Base-by-base conservation (phyloP, 2,888 invertebrate species). In the Prosopocoilus inquinatus region DNA sequence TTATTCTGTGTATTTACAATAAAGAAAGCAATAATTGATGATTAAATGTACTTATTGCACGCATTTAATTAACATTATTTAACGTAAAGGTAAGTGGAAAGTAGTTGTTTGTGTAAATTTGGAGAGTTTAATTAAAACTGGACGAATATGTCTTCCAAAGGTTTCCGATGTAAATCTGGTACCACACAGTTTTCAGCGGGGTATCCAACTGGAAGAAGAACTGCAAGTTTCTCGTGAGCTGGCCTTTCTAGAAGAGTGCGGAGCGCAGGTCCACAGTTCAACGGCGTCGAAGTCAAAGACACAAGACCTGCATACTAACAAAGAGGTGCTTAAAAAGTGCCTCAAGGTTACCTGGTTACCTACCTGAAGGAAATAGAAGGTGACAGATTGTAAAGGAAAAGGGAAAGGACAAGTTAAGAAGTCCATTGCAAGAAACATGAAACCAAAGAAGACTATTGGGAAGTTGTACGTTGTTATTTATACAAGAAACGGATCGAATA, bases 231-330 rank as follows among this genome's bases (percentile, higher is more conserved):
- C 74, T 96, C 96, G 67, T 89, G 87, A 0, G 72, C 66, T 0
- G 95, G 95, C 48, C 96, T 81, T n/a, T 82, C 80, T 1, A 96
- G 81, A 4, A 96, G 80, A 13, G 78, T 76, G 9, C 91, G 80
- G 15, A 96, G 79, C 0, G 90, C 87, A 2, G 91, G 87, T 8
- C 93, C 94, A 76, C 94, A 94, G 75, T 96, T 96, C 45, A 96
- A 77, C 0, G 96, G 96, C 0, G 95, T 96, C 2, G 94, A 94
- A 0, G 93, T 91, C 38, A 96, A 79, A 0, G 95, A 90, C 45
- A 87, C 90, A 45, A 96, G 76, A 0, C 96, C 96, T 50, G 92
- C 91, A 68, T 90, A 86, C 88, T 92, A 78, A 38, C 81, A 73
- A 67, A 20, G 15, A 45, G 16, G 5, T 5, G 28, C n/a, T 2